These are phyloP conservation scores for Rhopilema esculentum DNA, from an alignment of 30 jellyfish, hydroid and myxozoan genomes.

Conservation along the genomic window DNA sequence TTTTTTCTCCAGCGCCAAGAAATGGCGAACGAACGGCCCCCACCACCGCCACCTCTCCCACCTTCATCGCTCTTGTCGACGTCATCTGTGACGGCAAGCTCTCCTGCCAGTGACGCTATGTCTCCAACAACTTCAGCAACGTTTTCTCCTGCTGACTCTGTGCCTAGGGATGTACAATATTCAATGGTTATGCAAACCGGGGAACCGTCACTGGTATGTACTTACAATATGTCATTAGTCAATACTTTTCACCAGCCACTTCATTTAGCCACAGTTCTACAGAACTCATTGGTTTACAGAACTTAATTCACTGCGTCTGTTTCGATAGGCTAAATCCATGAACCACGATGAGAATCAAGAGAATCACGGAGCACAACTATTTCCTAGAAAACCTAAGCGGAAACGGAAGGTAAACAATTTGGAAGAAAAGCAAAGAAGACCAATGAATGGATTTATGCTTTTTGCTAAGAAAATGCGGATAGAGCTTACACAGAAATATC, in stretches of 20 bases:
- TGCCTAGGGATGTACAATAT: constrained; percentile 62
- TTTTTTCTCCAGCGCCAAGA: constrained; percentile 57
- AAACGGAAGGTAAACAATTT: constrained; percentile 65
- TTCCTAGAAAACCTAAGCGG: constrained; percentile 66
- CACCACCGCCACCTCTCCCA: constrained; percentile 10
- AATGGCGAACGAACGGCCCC: constrained; percentile 36
- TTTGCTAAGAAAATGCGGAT: constrained; percentile 95
- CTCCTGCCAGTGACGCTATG: constrained; percentile 65
- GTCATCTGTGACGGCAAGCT: constrained; percentile 63
- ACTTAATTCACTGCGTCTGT: too few species aligned
- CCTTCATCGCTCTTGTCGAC: constrained; percentile 54
- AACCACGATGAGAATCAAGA: constrained; percentile 49
- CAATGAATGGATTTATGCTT: constrained; percentile 99
- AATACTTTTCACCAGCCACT: background rate
- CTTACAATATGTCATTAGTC: background rate
- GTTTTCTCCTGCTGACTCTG: constrained; percentile 50
- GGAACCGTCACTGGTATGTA: constrained; percentile 60
- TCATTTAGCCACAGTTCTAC: too few species aligned
- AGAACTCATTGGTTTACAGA: too few species aligned
- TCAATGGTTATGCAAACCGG: constrained; percentile 68
- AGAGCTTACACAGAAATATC: constrained; percentile 80
- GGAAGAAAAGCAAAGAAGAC: constrained; percentile 89
- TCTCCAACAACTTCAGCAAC: constrained; percentile 75
- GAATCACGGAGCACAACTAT: constrained; percentile 29
- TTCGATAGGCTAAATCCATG: background rate